A percentile compares a stretch with the other conserved stretches of the same genome.
Evolutionary conservation across 1,140 invertebrate genomes (phyloP).

Genomic region (Zaprionus ghesquierei): DNA sequence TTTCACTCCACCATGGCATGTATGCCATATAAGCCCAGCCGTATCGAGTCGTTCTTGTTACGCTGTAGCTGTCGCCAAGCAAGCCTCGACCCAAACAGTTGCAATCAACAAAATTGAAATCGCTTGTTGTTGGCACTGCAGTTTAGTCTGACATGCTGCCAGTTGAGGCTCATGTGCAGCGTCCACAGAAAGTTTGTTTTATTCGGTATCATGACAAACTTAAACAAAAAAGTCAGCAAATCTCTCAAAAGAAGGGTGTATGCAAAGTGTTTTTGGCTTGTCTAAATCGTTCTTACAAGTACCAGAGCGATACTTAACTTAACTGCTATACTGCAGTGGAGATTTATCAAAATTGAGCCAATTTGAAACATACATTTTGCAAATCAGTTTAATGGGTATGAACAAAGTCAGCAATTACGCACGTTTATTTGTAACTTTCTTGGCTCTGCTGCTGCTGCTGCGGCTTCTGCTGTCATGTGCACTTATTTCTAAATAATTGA

Average conservation of each 20-base stretch:
- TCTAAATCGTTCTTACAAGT: background rate
- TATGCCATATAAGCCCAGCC: conserved; percentile 67
- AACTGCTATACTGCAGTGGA: background rate
- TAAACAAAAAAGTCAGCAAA: background rate
- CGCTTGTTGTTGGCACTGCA: conserved; percentile 56
- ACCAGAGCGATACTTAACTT: background rate
- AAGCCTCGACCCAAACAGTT: conserved; percentile 14
- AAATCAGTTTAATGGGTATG: conserved; percentile 21
- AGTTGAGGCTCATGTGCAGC: conserved; percentile 60
- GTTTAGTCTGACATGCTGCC: conserved; percentile 42
- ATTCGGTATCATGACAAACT: background rate
- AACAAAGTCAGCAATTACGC: background rate
- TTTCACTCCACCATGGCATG: conserved; percentile 68
- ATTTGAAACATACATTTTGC: background rate
- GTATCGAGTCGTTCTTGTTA: conserved; percentile 23
- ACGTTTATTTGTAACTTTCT: conserved; percentile 29
- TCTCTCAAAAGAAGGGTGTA: background rate
- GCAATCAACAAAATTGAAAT: conserved; percentile 76
- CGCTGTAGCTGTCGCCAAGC: background rate
- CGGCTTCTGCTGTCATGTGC: conserved; percentile 62
- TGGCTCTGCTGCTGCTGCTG: conserved; percentile 33
- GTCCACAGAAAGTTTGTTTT: conserved; percentile 28
- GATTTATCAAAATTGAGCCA: background rate
- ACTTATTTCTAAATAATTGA: conserved; percentile 78
- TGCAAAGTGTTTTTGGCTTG: too few relatives aligned